Evolutionary conservation across 2,888 invertebrate genomes (phyloP).

Genomic region (Ennomos quercinarius): DNA sequence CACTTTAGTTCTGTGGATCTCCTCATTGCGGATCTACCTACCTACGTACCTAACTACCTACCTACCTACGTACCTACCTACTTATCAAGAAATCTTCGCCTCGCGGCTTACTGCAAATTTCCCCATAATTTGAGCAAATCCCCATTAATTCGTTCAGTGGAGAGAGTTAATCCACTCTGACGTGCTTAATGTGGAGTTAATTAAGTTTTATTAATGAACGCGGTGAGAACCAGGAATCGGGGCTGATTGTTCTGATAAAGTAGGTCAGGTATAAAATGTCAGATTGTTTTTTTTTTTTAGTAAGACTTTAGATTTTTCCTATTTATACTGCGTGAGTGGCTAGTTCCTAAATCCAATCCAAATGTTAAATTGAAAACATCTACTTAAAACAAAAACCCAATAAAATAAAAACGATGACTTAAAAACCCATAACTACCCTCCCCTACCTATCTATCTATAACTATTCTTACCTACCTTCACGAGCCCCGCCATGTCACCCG

Average conservation of each 20-base stretch:
- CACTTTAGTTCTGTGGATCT: no score
- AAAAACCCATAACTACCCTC: not conserved
- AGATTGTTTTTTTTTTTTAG: not conserved
- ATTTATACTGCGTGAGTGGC: no score
- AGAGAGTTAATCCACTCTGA: conserved; percentile 73
- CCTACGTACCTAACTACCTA: no score
- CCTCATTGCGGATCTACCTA: no score
- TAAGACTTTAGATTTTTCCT: no score
- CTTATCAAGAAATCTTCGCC: no score
- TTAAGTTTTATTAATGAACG: conserved; percentile 78
- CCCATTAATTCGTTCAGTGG: conserved; percentile 76
- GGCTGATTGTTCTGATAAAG: conserved; percentile 19
- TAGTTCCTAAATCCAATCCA: no score
- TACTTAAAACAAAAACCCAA: no score
- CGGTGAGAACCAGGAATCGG: conserved; percentile 27
- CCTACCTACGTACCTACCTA: no score
- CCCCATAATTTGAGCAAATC: conserved; percentile 73
- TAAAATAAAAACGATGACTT: not conserved
- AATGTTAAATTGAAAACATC: no score
- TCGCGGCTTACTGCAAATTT: conserved; percentile 21
- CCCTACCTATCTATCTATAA: not conserved
- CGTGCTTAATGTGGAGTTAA: conserved; percentile 77
- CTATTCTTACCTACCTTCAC: not conserved
- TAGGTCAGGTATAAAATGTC: not conserved
- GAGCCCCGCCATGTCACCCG: conserved; percentile 22